phyloP scores from a whole-genome alignment of 2,888 invertebrate genomes.

The Calameuta pallipes region DNA sequence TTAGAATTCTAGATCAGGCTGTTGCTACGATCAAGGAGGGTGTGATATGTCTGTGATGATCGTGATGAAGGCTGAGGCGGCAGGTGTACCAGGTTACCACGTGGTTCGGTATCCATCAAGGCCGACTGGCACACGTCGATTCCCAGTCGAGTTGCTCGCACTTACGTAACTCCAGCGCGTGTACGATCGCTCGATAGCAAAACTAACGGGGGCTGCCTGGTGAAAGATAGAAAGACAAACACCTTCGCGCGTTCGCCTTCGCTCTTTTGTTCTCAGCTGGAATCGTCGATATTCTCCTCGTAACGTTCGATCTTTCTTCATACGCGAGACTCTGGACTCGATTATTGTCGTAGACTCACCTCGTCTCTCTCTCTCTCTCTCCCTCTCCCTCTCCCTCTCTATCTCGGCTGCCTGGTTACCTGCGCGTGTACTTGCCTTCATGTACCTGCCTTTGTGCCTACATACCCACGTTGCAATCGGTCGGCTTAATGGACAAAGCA shows the following conservation, averaged over 20 bases:
- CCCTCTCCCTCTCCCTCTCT: slow-evolving; percentile 14
- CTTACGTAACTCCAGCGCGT: background rate
- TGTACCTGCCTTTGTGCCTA: background rate
- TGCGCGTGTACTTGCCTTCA: background rate
- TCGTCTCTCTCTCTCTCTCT: slow-evolving; percentile 7
- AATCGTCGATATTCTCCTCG: background rate
- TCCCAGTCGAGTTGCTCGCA: background rate
- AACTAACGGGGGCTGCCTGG: background rate
- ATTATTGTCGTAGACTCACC: background rate
- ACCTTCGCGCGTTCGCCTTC: background rate
- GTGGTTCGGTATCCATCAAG: background rate
- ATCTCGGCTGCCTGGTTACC: slow-evolving; percentile 22
- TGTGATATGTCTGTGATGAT: background rate
- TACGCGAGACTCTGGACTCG: background rate
- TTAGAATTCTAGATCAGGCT: background rate
- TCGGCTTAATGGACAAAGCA: background rate
- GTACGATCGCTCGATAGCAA: background rate
- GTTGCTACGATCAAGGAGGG: background rate
- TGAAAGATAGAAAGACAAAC: background rate
- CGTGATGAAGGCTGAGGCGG: background rate
- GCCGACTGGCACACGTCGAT: background rate
- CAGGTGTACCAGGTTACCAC: background rate
- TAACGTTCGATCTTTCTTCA: background rate
- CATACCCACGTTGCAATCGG: background rate
- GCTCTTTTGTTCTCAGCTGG: background rate